Conservation (phyloP, 2,797 vertebrate genomes). For the Leptodactylus fallax region DNA sequence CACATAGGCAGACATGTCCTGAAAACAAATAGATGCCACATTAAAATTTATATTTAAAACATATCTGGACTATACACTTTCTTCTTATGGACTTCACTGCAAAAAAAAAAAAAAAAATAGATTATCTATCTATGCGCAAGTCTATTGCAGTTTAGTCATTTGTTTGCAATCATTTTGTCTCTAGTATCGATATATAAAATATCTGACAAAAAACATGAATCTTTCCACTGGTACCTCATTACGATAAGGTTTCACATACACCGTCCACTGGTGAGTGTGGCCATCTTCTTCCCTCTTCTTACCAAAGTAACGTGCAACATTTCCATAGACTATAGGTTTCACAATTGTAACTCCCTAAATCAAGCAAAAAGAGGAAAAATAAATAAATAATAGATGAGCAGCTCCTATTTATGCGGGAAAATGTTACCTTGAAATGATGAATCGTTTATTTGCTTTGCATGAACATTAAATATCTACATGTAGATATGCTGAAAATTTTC, state of each 20-base stretch:
- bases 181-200: background rate
- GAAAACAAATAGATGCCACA: conserved; percentile 45
- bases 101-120: too few species aligned
- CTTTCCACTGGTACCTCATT: conserved; percentile 84
- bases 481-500: too few species aligned
- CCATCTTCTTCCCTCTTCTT: conserved; percentile 98
- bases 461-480: too few species aligned
- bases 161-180: too few species aligned
- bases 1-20: conserved; percentile 99
- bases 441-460: too few species aligned
- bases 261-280: conserved; percentile 97
- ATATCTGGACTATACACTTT: too few species aligned
- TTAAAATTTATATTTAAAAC: too few species aligned
- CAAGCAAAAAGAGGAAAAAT: background rate
- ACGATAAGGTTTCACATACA: conserved; percentile 95
- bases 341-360: conserved; percentile 93
- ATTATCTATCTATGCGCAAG: background rate
- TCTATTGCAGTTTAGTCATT: background rate
- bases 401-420: too few species aligned
- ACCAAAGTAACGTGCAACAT: conserved; percentile 95
- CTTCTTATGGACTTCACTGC: too few species aligned
- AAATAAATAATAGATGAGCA: too few species aligned
- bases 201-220: background rate
- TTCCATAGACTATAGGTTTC: conserved; percentile 96
- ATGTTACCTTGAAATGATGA: too few species aligned